These are phyloP conservation scores for Mastomys natalensis DNA, from an alignment of 2,113 vertebrate species.

Conservation along the genomic window DNA sequence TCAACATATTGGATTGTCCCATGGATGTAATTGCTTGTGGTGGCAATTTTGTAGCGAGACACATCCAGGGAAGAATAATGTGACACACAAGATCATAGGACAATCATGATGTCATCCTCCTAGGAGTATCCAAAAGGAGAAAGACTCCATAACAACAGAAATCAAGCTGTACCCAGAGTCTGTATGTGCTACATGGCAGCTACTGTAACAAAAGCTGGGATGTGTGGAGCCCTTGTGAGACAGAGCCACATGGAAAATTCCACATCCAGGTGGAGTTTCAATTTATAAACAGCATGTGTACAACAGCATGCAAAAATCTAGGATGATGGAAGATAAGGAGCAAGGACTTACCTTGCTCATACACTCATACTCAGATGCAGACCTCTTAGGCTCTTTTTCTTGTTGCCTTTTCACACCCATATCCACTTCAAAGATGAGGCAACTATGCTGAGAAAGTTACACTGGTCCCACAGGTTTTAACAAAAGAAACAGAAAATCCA, in stretches of 20 bases:
- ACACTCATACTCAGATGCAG: background rate
- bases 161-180: background rate
- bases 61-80: background rate
- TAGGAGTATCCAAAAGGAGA: background rate
- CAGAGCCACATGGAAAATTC: background rate
- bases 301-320: background rate
- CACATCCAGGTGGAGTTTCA: background rate
- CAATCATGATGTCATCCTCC: background rate
- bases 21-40: conserved; percentile 27
- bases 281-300: background rate
- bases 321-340: background rate
- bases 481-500: background rate
- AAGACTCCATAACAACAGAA: background rate
- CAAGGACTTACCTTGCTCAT: background rate
- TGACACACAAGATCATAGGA: background rate
- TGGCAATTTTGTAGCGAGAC: background rate
- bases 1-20: conserved; percentile 26
- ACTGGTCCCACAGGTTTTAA: background rate
- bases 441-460: background rate
- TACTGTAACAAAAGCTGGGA: background rate
- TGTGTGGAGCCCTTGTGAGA: background rate
- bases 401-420: background rate
- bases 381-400: background rate
- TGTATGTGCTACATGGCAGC: background rate
- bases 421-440: conserved; percentile 2